phyloP scores from a whole-genome alignment of 2,113 vertebrate species.

The Corydoras maculifer region DNA sequence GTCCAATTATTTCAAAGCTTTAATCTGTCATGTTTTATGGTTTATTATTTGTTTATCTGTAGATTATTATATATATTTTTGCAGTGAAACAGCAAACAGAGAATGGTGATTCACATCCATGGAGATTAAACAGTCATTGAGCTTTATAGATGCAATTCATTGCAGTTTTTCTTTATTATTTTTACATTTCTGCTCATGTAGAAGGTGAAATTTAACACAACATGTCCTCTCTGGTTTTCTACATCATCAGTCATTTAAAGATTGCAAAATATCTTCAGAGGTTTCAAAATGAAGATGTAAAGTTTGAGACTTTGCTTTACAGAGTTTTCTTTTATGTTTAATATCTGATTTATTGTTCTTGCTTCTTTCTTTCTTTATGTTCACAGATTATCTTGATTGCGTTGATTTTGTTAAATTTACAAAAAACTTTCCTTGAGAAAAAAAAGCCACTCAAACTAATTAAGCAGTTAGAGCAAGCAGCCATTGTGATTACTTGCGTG shows the following conservation, averaged over 20 bases:
- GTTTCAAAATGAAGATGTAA: not conserved
- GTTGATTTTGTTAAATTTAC: slow-evolving; percentile 14
- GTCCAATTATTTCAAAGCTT: too few species aligned
- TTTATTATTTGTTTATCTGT: too few species aligned
- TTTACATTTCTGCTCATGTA: too few species aligned
- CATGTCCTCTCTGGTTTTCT: slow-evolving; percentile 1
- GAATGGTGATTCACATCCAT: too few species aligned
- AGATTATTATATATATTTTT: too few species aligned
- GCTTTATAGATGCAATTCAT: too few species aligned
- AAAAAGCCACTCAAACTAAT: slow-evolving; percentile 19
- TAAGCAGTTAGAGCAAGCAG: slow-evolving; percentile 12
- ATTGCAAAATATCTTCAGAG: too few species aligned
- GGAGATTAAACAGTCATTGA: too few species aligned
- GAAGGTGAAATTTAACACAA: not conserved
- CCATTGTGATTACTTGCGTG: slow-evolving; percentile 39
- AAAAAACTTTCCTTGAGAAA: slow-evolving; percentile 3
- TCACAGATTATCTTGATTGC: not conserved
- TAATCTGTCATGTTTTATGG: too few species aligned
- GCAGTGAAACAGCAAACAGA: too few species aligned
- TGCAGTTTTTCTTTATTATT: too few species aligned
- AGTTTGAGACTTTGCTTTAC: not conserved
- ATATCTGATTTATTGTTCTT: not conserved
- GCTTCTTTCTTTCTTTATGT: too few species aligned
- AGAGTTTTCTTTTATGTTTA: not conserved
- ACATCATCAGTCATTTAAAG: not conserved